Conservation (phyloP, 1,140 invertebrate genomes). For the Achroia grisella region DNA sequence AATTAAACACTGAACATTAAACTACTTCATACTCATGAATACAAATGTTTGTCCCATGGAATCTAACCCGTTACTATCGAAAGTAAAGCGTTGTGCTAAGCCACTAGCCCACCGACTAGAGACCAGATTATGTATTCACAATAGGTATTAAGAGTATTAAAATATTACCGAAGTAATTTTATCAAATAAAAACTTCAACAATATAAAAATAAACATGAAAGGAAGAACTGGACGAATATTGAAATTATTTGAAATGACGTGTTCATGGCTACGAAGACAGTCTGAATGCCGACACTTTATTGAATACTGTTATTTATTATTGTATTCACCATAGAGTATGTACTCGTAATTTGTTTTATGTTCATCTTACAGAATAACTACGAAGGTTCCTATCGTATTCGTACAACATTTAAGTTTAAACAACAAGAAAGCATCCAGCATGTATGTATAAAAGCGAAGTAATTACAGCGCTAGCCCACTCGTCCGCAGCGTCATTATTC, state of each 20-base stretch:
- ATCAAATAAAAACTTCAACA: too few relatives aligned
- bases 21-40: too few relatives aligned
- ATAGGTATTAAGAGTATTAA: too few relatives aligned
- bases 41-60: too few relatives aligned
- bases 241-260: not conserved
- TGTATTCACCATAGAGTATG: constrained; percentile 11
- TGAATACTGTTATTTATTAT: constrained; percentile 25
- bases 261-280: constrained; percentile 5
- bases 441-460: constrained; percentile 59
- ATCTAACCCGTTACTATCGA: too few relatives aligned
- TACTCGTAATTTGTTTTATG: constrained; percentile 39
- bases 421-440: constrained; percentile 55
- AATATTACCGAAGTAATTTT: too few relatives aligned
- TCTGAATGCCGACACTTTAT: constrained; percentile 18
- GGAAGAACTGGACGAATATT: too few relatives aligned
- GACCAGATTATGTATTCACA: too few relatives aligned
- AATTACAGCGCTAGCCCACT: constrained; percentile 68
- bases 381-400: constrained; percentile 41
- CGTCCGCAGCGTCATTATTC: constrained; percentile 69
- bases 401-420: constrained; percentile 54
- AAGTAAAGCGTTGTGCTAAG: too few relatives aligned
- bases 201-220: too few relatives aligned
- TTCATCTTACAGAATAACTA: constrained; percentile 24
- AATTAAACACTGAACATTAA: too few relatives aligned
- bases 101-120: too few relatives aligned